These are phyloP conservation scores for Etheostoma spectabile DNA, from an alignment of 2,113 vertebrate species.

Conservation along the genomic window DNA sequence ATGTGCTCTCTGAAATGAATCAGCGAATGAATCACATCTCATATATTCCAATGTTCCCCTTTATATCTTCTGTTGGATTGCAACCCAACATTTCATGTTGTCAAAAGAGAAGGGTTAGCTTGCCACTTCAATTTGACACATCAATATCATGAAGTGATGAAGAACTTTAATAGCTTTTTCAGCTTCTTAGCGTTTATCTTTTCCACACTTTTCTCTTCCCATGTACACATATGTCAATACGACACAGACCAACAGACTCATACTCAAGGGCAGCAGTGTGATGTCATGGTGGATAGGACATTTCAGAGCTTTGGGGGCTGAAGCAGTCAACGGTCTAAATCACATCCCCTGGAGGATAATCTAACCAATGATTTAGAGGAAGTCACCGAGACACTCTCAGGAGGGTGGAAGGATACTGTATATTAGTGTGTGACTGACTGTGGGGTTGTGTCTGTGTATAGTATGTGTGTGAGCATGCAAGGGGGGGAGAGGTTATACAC, in stretches of 20 bases:
- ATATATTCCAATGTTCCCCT: neutral
- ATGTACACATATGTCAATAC: conserved; percentile 24
- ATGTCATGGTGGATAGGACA: conserved; percentile 58
- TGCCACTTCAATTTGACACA: conserved; percentile 25
- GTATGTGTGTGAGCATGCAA: conserved; percentile 4
- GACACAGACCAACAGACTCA: conserved; percentile 19
- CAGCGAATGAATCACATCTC: neutral
- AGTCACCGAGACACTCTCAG: conserved; percentile 42
- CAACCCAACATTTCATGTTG: neutral
- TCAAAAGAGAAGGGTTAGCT: conserved; percentile 7
- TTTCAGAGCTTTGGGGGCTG: conserved; percentile 47
- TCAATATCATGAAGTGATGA: conserved; percentile 3
- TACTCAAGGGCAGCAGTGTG: conserved; percentile 55
- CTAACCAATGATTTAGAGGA: conserved; percentile 64
- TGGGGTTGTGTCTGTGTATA: too few relatives aligned
- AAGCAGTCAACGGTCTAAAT: conserved; percentile 53
- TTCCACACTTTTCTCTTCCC: neutral
- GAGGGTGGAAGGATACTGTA: conserved; percentile 35
- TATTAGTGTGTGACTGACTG: conserved; percentile 26
- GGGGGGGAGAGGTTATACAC: conserved; percentile 48
- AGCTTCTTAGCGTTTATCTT: conserved; percentile 9
- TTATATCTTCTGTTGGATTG: neutral
- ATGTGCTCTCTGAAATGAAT: conserved; percentile 9
- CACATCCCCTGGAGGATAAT: conserved; percentile 66
- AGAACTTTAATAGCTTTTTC: conserved; percentile 19